Base-by-base conservation (phyloP, 2,113 vertebrate species). In the Chloroceryle aenea region DNA sequence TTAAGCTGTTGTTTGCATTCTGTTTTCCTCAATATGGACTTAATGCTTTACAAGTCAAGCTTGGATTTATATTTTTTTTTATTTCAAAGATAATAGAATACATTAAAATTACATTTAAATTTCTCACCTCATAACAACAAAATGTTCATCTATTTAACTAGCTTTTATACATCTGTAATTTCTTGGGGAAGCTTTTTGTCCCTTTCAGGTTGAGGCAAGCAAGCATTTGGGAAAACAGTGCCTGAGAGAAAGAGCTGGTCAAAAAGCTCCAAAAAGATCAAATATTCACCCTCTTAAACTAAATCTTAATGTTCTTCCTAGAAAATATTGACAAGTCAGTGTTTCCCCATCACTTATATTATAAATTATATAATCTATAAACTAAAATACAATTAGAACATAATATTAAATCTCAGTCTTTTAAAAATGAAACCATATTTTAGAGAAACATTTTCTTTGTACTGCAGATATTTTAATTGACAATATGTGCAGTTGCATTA, bases 11-110 rank as follows among this genome's bases (percentile, higher is more conserved):
- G 7, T 8, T 14, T 84, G 26, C 13, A 52, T 80, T 88, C 66
- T 50, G 1, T 74, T 91, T 78, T 50, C 19, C 7, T 78, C 17
- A 30, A 11, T 87, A 48, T 4, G 8, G 32, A 62, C 11, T 87
- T 34, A 32, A 36, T 34, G 23, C 2, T 71, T 82, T 30, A 40
- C 10, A 2, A 32, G 26, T 4, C 27, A 75, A 75, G 15, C 10
- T 58, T 69, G 5, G 10, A 29, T 61, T 62, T 43, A 5, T 8
- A 0, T 34, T 48, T 34, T 34, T 56, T 45, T 64, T 0, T 0
- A 11, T 67, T 75, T 88, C 25, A 85, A 55, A 64, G 4, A 13
- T 23, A 17, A 45, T 63, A 43, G 12, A 48, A 64, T 47, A 38
- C 2, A 53, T 42, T 7, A 16, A 67, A 78, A 45, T 76, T 84